phyloP scores from a whole-genome alignment of 2,113 vertebrate species.

The Nannospalax galili region DNA sequence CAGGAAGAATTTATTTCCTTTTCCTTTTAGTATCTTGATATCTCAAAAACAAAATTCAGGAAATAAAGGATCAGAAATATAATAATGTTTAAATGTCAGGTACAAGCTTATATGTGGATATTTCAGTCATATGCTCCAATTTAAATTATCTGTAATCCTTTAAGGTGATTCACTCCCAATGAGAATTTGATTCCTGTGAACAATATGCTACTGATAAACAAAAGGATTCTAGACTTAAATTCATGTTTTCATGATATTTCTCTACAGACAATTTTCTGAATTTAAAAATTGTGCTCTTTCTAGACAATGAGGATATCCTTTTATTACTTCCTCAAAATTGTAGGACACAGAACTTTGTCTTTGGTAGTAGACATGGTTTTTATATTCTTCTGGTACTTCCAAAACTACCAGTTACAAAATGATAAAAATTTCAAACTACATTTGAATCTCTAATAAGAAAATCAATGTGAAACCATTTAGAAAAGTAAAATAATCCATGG shows the following conservation, averaged over 20 bases:
- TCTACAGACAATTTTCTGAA: not conserved
- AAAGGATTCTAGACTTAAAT: not conserved
- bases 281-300: not conserved
- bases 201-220: not conserved
- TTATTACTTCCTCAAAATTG: not conserved
- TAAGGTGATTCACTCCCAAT: not conserved
- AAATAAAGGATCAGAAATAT: not conserved
- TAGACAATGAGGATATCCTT: not conserved
- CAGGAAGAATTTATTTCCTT: not conserved
- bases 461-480: not conserved
- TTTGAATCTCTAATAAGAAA: not conserved
- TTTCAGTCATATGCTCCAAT: accelerated
- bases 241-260: not conserved
- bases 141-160: not conserved
- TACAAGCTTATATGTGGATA: not conserved
- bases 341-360: not conserved
- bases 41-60: not conserved
- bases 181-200: not conserved
- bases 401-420: not conserved
- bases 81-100: not conserved
- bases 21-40: not conserved
- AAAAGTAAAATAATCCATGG: not conserved
- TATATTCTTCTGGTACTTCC: not conserved
- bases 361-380: not conserved
- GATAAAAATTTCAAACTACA: not conserved